Conservation (phyloP, 2,113 vertebrate species). For the Colossoma macropomum region DNA sequence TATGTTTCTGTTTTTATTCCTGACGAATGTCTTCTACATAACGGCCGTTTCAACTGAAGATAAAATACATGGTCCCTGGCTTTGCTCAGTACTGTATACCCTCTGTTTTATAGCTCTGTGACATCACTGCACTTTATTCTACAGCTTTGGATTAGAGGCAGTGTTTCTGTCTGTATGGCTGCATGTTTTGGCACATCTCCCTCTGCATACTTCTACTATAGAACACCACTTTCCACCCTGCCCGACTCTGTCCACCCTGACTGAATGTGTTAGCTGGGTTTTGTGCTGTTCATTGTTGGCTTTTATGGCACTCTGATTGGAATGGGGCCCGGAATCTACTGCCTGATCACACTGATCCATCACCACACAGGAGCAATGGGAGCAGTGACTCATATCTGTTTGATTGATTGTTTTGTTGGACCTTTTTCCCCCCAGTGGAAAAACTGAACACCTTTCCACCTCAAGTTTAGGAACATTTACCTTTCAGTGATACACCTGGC, state of each 20-base stretch:
- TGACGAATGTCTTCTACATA: no score
- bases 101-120: no score
- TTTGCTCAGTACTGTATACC: no score
- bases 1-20: no score
- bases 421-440: constrained; percentile 3
- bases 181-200: constrained; percentile 21
- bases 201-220: constrained; percentile 2
- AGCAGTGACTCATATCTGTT: constrained; percentile 10
- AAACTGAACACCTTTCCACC: constrained; percentile 14
- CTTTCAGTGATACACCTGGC: background rate
- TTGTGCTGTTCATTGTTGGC: background rate
- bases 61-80: no score
- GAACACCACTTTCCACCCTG: background rate
- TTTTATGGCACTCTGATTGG: background rate
- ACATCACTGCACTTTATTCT: background rate
- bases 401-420: background rate
- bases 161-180: background rate
- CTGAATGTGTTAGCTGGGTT: background rate
- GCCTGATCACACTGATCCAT: background rate
- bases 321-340: background rate
- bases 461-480: background rate
- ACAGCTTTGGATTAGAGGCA: background rate
- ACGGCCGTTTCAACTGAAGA: no score
- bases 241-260: background rate
- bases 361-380: background rate